A percentile compares a stretch with the other conserved stretches of the same genome.
phyloP scores from a whole-genome alignment of 2,113 vertebrate species.

The Sclerurus mexicanus region DNA sequence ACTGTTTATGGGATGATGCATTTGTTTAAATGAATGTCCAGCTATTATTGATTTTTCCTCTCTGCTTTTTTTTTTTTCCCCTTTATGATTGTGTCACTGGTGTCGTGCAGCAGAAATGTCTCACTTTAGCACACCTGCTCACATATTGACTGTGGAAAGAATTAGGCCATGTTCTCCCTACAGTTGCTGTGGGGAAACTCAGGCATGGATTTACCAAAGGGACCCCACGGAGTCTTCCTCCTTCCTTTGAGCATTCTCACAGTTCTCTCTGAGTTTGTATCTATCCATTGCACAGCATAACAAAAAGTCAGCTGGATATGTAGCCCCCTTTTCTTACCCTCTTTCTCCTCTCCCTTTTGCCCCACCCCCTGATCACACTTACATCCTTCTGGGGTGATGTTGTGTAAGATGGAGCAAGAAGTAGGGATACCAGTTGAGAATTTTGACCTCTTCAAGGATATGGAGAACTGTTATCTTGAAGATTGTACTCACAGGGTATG shows the following conservation, averaged over 20 bases:
- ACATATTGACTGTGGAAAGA: slow-evolving; percentile 7
- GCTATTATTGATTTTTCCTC: slow-evolving; percentile 67
- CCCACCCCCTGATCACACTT: background rate
- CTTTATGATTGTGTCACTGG: slow-evolving; percentile 36
- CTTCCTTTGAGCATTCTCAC: background rate
- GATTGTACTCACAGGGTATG: background rate
- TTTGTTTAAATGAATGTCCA: slow-evolving; percentile 76
- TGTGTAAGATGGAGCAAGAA: background rate
- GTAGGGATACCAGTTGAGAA: background rate
- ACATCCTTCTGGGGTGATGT: background rate
- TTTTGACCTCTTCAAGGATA: background rate
- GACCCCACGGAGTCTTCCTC: background rate
- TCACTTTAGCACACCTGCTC: slow-evolving; percentile 44
- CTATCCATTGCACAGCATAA: background rate
- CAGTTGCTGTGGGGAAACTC: background rate
- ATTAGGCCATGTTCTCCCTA: background rate
- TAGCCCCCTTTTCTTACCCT: background rate
- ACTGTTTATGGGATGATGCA: slow-evolving; percentile 74
- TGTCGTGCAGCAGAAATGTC: slow-evolving; percentile 16
- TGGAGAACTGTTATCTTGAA: background rate
- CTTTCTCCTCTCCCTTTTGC: background rate
- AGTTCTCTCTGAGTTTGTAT: background rate
- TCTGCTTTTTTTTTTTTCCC: background rate
- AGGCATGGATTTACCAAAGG: background rate
- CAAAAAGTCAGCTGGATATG: background rate